These are phyloP conservation scores for Pantherophis vulpinus DNA, from an alignment of 2,797 vertebrate genomes.

Conservation along the genomic window DNA sequence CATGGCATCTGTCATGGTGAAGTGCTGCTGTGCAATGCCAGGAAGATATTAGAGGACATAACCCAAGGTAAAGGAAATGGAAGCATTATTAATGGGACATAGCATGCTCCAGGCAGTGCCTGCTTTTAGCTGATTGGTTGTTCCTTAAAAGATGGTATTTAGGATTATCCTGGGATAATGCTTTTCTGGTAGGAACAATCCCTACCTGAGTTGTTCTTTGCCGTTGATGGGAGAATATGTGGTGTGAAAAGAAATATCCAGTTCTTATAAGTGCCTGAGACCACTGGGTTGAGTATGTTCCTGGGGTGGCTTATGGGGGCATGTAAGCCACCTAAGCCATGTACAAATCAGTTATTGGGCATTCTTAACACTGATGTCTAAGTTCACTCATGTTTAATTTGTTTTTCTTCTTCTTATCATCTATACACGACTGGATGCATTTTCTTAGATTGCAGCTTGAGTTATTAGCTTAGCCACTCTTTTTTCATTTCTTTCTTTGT, in stretches of 20 bases:
- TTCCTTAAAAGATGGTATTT: conserved; percentile 68
- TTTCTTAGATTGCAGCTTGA: neutral
- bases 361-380: neutral
- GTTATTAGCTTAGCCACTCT: no score
- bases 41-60: conserved; percentile 51
- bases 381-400: neutral
- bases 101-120: conserved; percentile 57
- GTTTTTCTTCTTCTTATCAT: neutral
- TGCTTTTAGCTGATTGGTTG: conserved; percentile 66
- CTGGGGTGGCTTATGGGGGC: neutral
- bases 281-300: conserved; percentile 24
- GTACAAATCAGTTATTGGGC: neutral
- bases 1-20: conserved; percentile 55
- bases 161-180: conserved; percentile 68
- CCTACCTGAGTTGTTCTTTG: conserved; percentile 66
- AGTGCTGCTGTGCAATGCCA: conserved; percentile 13
- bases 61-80: conserved; percentile 44
- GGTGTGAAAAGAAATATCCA: conserved; percentile 53
- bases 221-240: conserved; percentile 48
- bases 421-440: neutral
- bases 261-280: neutral
- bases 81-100: conserved; percentile 54
- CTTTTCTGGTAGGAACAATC: conserved; percentile 46
- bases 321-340: accelerated
- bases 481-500: neutral